Evolutionary conservation across 2,888 invertebrate species (phyloP).

Genomic region (Dolomedes plantarius): DNA sequence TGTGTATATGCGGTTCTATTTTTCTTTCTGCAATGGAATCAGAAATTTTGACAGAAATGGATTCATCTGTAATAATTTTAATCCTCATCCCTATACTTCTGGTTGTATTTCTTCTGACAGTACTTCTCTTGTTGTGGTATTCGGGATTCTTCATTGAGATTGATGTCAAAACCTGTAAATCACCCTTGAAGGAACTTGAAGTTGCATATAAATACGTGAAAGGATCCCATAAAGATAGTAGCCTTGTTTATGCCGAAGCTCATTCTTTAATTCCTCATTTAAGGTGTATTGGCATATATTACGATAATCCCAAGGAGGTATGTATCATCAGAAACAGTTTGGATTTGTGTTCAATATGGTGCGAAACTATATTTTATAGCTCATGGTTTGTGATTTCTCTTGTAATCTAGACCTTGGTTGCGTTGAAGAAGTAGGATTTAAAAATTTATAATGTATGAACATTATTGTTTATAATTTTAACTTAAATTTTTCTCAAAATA

Average conservation of each 20-base stretch:
- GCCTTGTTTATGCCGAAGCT: constrained; percentile 77
- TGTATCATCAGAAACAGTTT: too few species aligned
- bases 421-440: too few species aligned
- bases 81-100: constrained; percentile 74
- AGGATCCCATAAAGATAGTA: constrained; percentile 78
- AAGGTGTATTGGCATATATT: constrained; percentile 78
- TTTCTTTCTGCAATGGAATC: constrained; percentile 39
- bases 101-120: constrained; percentile 75
- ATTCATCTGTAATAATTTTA: constrained; percentile 79
- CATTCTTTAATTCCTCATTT: constrained; percentile 76
- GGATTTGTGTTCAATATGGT: background rate
- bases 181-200: constrained; percentile 75
- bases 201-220: constrained; percentile 78
- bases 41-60: constrained; percentile 43
- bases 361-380: too few species aligned
- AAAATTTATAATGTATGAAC: too few species aligned
- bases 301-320: constrained; percentile 78
- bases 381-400: too few species aligned
- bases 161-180: constrained; percentile 76
- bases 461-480: too few species aligned
- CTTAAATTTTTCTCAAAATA: too few species aligned
- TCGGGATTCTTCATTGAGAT: constrained; percentile 76
- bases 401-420: too few species aligned
- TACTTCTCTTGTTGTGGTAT: constrained; percentile 75
- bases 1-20: background rate